These are phyloP conservation scores for Mallotus villosus DNA, from an alignment of 2,797 vertebrate species.

Conservation along the genomic window DNA sequence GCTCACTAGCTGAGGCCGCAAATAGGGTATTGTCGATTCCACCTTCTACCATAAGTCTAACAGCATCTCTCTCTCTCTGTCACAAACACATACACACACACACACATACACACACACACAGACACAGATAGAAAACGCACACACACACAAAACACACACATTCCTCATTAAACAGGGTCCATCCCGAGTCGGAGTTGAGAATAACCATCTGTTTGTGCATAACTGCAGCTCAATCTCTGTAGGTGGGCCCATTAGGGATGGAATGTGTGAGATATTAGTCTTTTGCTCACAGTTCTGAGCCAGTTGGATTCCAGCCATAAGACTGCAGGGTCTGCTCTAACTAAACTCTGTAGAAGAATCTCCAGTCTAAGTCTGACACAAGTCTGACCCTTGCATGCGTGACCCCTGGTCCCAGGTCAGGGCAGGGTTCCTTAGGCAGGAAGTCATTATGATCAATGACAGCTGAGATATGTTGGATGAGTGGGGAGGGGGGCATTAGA, in stretches of 20 bases:
- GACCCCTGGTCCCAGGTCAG: constrained; percentile 42
- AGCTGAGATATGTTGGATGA: constrained; percentile 13
- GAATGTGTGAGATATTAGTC: constrained; percentile 61
- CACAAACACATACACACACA: background rate
- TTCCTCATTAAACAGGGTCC: constrained; percentile 50
- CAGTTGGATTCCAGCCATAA: constrained; percentile 27
- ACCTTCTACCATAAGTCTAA: background rate
- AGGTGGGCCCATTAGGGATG: constrained; percentile 63
- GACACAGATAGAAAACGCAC: constrained; percentile 14
- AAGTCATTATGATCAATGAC: constrained; percentile 42
- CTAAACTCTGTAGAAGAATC: constrained; percentile 56
- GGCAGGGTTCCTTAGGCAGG: constrained; percentile 33
- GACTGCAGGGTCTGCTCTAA: constrained; percentile 31
- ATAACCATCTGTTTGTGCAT: constrained; percentile 60
- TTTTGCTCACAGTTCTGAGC: constrained; percentile 50
- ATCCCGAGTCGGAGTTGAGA: constrained; percentile 47
- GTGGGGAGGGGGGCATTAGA: background rate
- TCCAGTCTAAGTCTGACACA: constrained; percentile 45
- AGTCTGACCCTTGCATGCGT: constrained; percentile 52
- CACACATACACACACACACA: constrained; percentile 2
- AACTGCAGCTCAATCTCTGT: constrained; percentile 54
- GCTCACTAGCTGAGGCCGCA: constrained; percentile 1
- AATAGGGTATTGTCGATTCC: background rate
- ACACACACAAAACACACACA: constrained; percentile 24
- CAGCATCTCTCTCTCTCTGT: background rate